A percentile compares a stretch with the other conserved stretches of the same genome.
Conservation (phyloP, 2,113 vertebrate genomes). For the Barbus barbus region DNA sequence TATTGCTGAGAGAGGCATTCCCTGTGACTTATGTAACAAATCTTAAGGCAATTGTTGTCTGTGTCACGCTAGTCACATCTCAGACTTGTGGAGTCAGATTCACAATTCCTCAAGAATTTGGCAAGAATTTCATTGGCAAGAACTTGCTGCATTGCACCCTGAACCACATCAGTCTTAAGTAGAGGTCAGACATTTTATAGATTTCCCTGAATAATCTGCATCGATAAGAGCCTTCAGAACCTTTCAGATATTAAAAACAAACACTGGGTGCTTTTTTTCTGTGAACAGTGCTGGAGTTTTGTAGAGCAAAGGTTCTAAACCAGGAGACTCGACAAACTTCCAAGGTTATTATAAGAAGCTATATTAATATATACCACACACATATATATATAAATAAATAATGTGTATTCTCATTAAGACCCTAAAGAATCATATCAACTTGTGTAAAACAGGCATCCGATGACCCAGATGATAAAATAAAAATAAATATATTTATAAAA, state of each 20-base stretch:
- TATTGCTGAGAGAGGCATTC: slow-evolving; percentile 19
- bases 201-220: background rate
- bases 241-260: background rate
- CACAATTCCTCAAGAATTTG: too few species aligned
- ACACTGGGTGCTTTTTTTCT: too few species aligned
- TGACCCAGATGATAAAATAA: too few species aligned
- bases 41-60: background rate
- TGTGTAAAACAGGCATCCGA: too few species aligned
- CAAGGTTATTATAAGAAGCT: too few species aligned
- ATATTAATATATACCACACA: too few species aligned
- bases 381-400: too few species aligned
- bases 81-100: slow-evolving; percentile 9
- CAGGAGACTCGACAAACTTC: background rate
- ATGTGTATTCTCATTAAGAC: too few species aligned
- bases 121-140: background rate
- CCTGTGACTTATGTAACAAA: slow-evolving; percentile 32
- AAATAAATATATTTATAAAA: too few species aligned
- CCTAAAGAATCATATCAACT: too few species aligned
- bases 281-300: too few species aligned
- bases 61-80: slow-evolving; percentile 7
- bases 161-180: background rate
- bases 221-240: background rate
- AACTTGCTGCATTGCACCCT: background rate
- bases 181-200: background rate
- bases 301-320: background rate